These are phyloP conservation scores for Quadroppia sp. DNA, from an alignment of 2,888 invertebrate genomes.

Conservation along the genomic window DNA sequence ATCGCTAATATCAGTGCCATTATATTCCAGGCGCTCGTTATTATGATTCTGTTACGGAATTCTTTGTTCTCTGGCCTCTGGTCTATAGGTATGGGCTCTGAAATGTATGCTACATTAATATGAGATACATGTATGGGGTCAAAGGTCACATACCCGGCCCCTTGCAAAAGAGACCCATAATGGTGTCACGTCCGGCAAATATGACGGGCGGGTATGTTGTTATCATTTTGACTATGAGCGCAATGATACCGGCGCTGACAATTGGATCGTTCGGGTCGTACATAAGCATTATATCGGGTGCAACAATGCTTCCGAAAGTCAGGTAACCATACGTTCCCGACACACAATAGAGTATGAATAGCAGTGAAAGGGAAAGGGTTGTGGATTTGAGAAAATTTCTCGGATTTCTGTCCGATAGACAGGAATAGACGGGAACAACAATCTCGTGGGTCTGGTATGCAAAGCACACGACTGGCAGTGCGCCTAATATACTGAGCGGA, in stretches of 20 bases:
- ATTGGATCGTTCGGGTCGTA: slow-evolving; percentile 55
- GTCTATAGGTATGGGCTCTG: no score
- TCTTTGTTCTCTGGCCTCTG: no score
- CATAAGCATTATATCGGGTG: slow-evolving; percentile 58
- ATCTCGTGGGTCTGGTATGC: slow-evolving; percentile 64
- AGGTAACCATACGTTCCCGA: slow-evolving; percentile 60
- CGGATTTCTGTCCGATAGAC: slow-evolving; percentile 58
- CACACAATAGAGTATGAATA: slow-evolving; percentile 55
- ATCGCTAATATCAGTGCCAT: slow-evolving; percentile 42
- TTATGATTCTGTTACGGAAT: slow-evolving; percentile 8
- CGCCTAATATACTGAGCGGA: slow-evolving; percentile 47
- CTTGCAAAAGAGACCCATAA: slow-evolving; percentile 26
- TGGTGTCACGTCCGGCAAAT: slow-evolving; percentile 52
- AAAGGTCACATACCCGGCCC: no score
- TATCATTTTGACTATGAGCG: slow-evolving; percentile 56
- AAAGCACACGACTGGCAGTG: slow-evolving; percentile 62
- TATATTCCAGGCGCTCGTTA: slow-evolving; percentile 44
- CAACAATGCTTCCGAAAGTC: slow-evolving; percentile 60
- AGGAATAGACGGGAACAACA: slow-evolving; percentile 62
- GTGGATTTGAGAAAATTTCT: no score
- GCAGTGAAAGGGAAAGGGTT: slow-evolving; percentile 54
- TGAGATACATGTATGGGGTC: not conserved
- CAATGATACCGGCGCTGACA: slow-evolving; percentile 54
- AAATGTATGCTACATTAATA: not conserved
- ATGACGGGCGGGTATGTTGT: slow-evolving; percentile 56